Conservation (phyloP, 2,797 vertebrate species). For the Prionace glauca region DNA sequence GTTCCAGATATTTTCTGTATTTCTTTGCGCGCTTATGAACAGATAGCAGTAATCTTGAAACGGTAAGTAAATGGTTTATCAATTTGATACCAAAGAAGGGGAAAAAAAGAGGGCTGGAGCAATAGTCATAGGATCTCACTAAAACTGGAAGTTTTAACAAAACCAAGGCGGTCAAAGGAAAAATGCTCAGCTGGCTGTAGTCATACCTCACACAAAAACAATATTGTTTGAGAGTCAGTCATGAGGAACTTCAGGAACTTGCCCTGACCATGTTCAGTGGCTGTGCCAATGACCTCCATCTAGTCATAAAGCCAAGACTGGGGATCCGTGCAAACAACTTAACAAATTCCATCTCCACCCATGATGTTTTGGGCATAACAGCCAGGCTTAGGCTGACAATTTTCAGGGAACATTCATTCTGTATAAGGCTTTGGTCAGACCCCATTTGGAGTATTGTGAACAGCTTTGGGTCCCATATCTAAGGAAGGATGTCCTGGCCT, state of each 20-base stretch:
- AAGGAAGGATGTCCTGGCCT: no score
- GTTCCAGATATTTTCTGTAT: not conserved
- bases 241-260: not conserved
- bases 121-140: not conserved
- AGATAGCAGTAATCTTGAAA: not conserved
- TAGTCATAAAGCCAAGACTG: not conserved
- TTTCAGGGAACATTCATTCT: not conserved
- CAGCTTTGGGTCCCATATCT: no score
- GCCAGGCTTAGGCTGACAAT: not conserved
- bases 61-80: not conserved
- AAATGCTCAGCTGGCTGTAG: not conserved
- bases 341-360: not conserved
- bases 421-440: not conserved
- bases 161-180: not conserved
- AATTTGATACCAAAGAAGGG: not conserved
- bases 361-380: not conserved
- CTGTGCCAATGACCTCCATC: not conserved
- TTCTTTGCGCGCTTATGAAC: not conserved
- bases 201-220: not conserved
- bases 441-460: no score
- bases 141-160: not conserved
- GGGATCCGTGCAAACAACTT: not conserved
- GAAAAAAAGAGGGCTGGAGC: not conserved
- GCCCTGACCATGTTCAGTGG: not conserved
- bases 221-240: not conserved